These are phyloP conservation scores for Poecile atricapillus DNA, from an alignment of 2,113 vertebrate genomes.

Conservation along the genomic window DNA sequence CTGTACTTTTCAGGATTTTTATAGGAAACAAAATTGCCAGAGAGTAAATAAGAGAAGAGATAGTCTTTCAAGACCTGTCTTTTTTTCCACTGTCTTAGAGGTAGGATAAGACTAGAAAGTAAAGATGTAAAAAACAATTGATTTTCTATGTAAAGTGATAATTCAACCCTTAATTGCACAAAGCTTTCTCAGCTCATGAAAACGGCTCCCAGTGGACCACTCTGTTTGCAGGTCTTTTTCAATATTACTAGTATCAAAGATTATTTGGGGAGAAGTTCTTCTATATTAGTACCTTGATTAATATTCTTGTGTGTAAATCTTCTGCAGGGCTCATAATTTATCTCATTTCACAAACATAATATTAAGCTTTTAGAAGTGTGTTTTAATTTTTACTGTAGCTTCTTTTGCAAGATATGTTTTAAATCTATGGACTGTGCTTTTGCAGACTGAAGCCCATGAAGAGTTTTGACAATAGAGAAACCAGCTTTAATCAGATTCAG, in stretches of 20 bases:
- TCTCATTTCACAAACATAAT: not conserved
- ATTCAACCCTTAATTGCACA: not conserved
- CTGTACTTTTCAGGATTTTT: not conserved
- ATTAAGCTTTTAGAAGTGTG: not conserved
- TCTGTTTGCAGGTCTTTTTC: not conserved
- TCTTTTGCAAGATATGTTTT: not conserved
- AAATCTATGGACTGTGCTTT: not conserved
- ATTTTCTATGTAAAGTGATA: not conserved
- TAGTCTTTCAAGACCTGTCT: not conserved
- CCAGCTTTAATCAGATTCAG: not conserved
- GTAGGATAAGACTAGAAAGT: not conserved
- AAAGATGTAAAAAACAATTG: not conserved
- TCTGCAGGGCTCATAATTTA: not conserved
- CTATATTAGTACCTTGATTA: not conserved
- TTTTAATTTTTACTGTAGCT: not conserved
- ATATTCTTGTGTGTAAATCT: not conserved
- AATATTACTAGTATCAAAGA: not conserved
- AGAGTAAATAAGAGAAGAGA: not conserved
- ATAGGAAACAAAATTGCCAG: not conserved
- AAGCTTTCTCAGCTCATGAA: not conserved
- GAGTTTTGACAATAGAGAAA: not conserved
- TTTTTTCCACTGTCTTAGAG: not conserved
- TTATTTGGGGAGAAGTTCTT: not conserved
- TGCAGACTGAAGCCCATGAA: not conserved
- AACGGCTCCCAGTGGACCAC: accelerated